Evolutionary conservation across 2,797 vertebrate genomes (phyloP).

Genomic region (Sternotherus odoratus): DNA sequence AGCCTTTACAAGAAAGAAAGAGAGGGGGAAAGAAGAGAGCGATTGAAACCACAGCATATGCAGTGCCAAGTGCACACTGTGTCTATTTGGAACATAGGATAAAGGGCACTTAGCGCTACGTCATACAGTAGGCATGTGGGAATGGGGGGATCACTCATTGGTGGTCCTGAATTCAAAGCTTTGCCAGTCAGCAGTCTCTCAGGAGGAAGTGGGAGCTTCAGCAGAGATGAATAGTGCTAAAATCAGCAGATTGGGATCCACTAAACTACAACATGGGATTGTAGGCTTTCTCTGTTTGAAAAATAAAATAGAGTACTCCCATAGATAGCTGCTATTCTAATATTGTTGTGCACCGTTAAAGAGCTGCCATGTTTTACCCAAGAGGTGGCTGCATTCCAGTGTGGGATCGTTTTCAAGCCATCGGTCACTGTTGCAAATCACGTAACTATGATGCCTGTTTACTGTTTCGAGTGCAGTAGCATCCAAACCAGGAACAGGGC

Average conservation of each 20-base stretch:
- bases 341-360: not conserved
- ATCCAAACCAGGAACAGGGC: not conserved
- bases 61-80: not conserved
- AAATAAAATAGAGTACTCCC: not conserved
- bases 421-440: not conserved
- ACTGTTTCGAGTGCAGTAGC: not conserved
- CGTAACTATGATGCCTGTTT: not conserved
- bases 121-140: not conserved
- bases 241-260: not conserved
- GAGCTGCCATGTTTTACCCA: not conserved
- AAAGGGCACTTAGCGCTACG: not conserved
- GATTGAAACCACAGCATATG: constrained; percentile 5
- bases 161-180: not conserved
- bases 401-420: not conserved
- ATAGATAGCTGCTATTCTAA: not conserved
- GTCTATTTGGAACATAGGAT: not conserved
- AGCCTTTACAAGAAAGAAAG: constrained; percentile 4
- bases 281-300: not conserved
- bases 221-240: not conserved
- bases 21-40: not conserved
- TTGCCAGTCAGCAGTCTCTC: not conserved
- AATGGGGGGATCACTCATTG: not conserved
- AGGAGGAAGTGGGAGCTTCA: not conserved
- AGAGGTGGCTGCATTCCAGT: not conserved
- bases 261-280: not conserved